Percentiles rank a stretch among this genome's conserved stretches.
Evolutionary conservation across 2,888 invertebrate species (phyloP).

Genomic region (Spicauda simplicius): DNA sequence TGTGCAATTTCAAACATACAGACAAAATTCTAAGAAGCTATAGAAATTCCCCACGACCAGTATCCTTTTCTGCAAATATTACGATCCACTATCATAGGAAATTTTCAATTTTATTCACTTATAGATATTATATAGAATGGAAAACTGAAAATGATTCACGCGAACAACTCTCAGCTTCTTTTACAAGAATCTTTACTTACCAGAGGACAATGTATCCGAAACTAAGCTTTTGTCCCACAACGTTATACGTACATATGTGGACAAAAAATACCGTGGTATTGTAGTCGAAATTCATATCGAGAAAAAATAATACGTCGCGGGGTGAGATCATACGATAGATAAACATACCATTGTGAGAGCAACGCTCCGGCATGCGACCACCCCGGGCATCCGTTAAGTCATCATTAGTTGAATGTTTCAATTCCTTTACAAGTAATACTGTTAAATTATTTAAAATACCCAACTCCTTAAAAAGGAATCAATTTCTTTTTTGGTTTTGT

Average conservation of each 20-base stretch:
- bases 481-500: no score
- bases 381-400: slow-evolving; percentile 10
- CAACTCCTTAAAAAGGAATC: no score
- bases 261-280: slow-evolving; percentile 77
- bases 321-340: slow-evolving; percentile 66
- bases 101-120: no score
- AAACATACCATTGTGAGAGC: slow-evolving; percentile 67
- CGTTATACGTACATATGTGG: slow-evolving; percentile 51
- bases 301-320: slow-evolving; percentile 62
- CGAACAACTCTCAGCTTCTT: not conserved
- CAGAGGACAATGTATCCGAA: not conserved
- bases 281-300: slow-evolving; percentile 62
- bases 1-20: no score
- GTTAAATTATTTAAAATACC: no score
- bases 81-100: no score
- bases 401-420: slow-evolving; percentile 3
- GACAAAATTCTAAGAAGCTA: no score
- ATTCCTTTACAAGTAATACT: no score
- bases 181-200: not conserved
- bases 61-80: no score
- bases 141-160: not conserved
- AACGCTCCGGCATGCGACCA: slow-evolving; percentile 9
- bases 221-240: slow-evolving; percentile 53
- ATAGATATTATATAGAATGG: no score
- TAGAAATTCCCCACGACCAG: no score